Conservation (phyloP, 1,140 invertebrate genomes). For the Tribolium madens region DNA sequence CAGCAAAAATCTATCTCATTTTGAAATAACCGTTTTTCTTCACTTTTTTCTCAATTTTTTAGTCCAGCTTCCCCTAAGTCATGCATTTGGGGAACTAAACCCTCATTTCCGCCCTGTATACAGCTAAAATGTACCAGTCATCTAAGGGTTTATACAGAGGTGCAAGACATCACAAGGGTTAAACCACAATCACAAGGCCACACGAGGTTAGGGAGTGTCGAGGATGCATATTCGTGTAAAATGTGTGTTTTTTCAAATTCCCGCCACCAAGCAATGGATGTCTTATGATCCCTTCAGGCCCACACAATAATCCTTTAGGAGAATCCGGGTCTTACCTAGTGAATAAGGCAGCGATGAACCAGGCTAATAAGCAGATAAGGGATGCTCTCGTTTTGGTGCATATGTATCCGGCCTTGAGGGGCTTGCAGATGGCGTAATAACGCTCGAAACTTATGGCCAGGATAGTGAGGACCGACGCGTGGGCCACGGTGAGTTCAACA, state of each 20-base stretch:
- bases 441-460: constrained; percentile 93
- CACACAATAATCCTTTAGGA: constrained; percentile 25
- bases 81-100: neutral
- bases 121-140: constrained; percentile 37
- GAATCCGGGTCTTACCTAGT: constrained; percentile 76
- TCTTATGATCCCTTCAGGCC: constrained; percentile 32
- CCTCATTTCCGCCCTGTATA: constrained; percentile 1
- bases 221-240: neutral
- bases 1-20: too few relatives aligned
- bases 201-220: constrained; percentile 25
- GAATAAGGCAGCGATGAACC: constrained; percentile 85
- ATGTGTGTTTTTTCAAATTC: neutral
- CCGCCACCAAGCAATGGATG: constrained; percentile 14
- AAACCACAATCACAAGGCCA: constrained; percentile 31
- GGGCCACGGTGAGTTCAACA: constrained; percentile 91
- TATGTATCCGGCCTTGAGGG: constrained; percentile 89
- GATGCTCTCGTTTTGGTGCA: constrained; percentile 89
- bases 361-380: constrained; percentile 85
- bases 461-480: constrained; percentile 93
- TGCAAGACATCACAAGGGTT: constrained; percentile 30
- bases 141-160: constrained; percentile 36
- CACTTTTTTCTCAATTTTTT: neutral
- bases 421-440: constrained; percentile 95
- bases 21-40: too few relatives aligned
- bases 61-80: neutral